These are phyloP conservation scores for Ctenoplectra terminalis DNA, from an alignment of 1,140 invertebrate genomes.

Conservation along the genomic window DNA sequence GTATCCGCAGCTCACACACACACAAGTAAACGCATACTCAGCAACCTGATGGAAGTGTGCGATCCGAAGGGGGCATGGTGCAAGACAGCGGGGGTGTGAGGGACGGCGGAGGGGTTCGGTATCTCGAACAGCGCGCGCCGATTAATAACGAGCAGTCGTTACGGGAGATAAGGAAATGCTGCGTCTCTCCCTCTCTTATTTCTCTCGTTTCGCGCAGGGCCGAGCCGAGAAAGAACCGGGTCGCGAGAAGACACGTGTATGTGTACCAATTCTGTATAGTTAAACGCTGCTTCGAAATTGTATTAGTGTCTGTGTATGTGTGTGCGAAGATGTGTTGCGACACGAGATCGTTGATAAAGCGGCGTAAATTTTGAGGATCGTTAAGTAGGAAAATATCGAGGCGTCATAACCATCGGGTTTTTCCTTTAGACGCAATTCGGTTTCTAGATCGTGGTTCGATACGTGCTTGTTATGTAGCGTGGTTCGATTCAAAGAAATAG, in stretches of 20 bases:
- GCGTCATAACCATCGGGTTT: too few species aligned
- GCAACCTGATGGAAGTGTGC: conserved; percentile 12
- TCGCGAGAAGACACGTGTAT: conserved; percentile 34
- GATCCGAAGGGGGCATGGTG: conserved; percentile 5
- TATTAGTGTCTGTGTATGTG: not conserved
- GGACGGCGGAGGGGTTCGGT: conserved; percentile 20
- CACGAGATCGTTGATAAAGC: conserved; percentile 35
- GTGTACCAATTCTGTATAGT: conserved; percentile 23
- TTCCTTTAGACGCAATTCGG: not conserved
- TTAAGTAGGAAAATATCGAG: conserved; percentile 27
- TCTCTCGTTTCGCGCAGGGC: conserved; percentile 59
- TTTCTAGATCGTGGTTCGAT: not conserved
- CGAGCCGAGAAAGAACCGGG: conserved; percentile 46
- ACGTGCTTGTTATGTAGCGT: not conserved
- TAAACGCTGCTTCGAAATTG: not conserved
- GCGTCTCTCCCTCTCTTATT: conserved; percentile 69
- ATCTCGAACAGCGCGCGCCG: conserved; percentile 68
- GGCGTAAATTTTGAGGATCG: conserved; percentile 50
- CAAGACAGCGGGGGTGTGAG: conserved; percentile 15
- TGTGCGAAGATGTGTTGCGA: not conserved
- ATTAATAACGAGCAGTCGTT: conserved; percentile 81
- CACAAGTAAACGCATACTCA: not conserved
- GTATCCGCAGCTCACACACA: not conserved
- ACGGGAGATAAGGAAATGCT: conserved; percentile 74
- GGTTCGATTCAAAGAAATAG: too few species aligned